Evolutionary conservation across 2,797 vertebrate species (phyloP).

Genomic region (Myotis findleyi): DNA sequence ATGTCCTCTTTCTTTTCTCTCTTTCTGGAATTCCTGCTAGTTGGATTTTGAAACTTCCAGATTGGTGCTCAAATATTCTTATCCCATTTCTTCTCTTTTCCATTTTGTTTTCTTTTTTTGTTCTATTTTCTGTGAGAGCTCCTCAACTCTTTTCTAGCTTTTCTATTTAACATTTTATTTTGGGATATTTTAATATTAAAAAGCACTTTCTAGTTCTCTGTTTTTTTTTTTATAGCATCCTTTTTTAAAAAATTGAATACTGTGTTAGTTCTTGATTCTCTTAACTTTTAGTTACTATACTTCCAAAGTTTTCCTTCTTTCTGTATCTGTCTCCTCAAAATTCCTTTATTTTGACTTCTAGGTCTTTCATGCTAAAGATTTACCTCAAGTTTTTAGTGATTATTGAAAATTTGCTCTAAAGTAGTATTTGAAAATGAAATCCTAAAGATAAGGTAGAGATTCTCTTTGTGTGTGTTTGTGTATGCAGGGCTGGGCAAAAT

Average conservation of each 20-base stretch:
- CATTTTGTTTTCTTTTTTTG: neutral
- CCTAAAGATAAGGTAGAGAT: neutral
- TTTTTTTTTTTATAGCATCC: neutral
- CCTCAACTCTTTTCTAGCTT: neutral
- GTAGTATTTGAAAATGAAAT: neutral
- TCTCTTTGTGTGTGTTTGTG: neutral
- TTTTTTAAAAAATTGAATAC: neutral
- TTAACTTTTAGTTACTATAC: neutral
- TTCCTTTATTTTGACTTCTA: conserved; percentile 2
- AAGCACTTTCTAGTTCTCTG: neutral
- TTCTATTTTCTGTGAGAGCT: neutral
- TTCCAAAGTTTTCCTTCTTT: conserved; percentile 37
- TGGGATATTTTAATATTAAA: neutral
- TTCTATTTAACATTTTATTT: conserved; percentile 41
- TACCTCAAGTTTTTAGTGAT: neutral
- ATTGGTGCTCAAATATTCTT: neutral
- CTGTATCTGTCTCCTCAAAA: neutral
- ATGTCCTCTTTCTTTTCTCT: neutral
- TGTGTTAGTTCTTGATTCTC: neutral
- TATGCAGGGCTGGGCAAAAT: neutral
- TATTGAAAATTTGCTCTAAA: neutral
- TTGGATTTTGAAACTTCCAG: neutral
- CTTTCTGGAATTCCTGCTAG: neutral
- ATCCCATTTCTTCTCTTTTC: neutral
- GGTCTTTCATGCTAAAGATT: conserved; percentile 30